Percentiles rank a stretch among this genome's conserved stretches.
Conservation (phyloP, 2,797 vertebrate genomes). For the Sebastes melanostomus region DNA sequence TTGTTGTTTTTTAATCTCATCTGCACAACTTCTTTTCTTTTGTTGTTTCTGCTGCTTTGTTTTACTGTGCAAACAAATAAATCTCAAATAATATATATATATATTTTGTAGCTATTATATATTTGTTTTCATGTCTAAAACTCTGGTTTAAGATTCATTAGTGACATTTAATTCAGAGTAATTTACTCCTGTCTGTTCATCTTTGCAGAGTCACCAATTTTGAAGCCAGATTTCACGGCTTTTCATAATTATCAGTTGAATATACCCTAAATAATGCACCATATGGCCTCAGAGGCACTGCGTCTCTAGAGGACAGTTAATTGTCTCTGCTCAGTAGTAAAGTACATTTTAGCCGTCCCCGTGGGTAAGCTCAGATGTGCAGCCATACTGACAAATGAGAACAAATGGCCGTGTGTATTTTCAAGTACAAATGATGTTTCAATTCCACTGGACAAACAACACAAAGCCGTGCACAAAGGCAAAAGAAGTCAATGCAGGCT, state of each 20-base stretch:
- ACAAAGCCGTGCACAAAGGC: background rate
- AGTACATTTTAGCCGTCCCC: conserved; percentile 9
- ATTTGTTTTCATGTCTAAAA: background rate
- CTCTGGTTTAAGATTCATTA: background rate
- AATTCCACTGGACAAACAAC: background rate
- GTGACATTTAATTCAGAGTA: background rate
- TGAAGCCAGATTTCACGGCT: conserved; percentile 39
- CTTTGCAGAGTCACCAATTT: conserved; percentile 43
- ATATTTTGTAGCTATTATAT: background rate
- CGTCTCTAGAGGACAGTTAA: conserved; percentile 50
- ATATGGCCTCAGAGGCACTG: conserved; percentile 31
- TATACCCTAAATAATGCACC: conserved; percentile 58
- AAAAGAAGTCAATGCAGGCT: background rate
- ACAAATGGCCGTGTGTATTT: conserved; percentile 30
- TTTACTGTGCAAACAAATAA: too few species aligned
- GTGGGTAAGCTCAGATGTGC: conserved; percentile 27
- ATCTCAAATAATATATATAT: too few species aligned
- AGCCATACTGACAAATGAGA: conserved; percentile 42
- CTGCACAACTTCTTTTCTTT: too few species aligned
- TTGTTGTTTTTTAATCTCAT: too few species aligned
- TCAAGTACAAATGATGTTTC: conserved; percentile 23
- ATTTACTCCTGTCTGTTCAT: background rate
- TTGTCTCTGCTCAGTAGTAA: conserved; percentile 13
- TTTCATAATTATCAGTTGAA: conserved; percentile 52
- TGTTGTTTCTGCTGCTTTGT: too few species aligned